Evolutionary conservation across 2,113 vertebrate genomes (phyloP).

Genomic region (Oryzias curvinotus): DNA sequence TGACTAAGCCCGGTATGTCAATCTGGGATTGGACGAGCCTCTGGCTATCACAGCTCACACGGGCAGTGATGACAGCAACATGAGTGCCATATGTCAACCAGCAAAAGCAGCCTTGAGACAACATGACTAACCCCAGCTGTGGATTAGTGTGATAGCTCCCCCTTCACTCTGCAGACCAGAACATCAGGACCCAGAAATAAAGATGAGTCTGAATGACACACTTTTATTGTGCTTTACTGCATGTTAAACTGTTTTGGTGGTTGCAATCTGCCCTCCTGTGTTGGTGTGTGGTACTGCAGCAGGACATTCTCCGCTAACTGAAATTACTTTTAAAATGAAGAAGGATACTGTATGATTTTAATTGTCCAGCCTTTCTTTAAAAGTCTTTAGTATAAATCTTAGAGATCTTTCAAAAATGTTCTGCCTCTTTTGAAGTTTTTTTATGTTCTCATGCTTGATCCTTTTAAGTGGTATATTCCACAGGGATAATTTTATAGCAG

Average conservation of each 20-base stretch:
- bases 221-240: neutral
- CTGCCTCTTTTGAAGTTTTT: too few relatives aligned
- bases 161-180: neutral
- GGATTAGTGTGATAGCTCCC: slow-evolving; percentile 16
- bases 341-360: too few relatives aligned
- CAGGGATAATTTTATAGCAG: too few relatives aligned
- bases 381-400: too few relatives aligned
- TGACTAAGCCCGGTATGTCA: slow-evolving; percentile 49
- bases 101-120: slow-evolving; percentile 32
- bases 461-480: too few relatives aligned
- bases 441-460: too few relatives aligned
- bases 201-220: neutral
- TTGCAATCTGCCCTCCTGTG: slow-evolving; percentile 37
- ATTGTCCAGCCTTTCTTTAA: too few relatives aligned
- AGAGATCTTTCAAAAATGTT: too few relatives aligned
- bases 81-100: slow-evolving; percentile 54
- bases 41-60: slow-evolving; percentile 29
- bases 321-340: rapidly evolving
- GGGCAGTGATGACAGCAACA: slow-evolving; percentile 29
- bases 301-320: too few relatives aligned
- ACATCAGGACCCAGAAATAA: neutral
- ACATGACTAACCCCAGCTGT: slow-evolving; percentile 19
- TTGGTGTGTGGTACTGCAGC: neutral
- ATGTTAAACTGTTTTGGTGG: neutral
- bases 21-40: slow-evolving; percentile 28